phyloP scores from a whole-genome alignment of 2,797 vertebrate species.

The Diplodus puntazzo region DNA sequence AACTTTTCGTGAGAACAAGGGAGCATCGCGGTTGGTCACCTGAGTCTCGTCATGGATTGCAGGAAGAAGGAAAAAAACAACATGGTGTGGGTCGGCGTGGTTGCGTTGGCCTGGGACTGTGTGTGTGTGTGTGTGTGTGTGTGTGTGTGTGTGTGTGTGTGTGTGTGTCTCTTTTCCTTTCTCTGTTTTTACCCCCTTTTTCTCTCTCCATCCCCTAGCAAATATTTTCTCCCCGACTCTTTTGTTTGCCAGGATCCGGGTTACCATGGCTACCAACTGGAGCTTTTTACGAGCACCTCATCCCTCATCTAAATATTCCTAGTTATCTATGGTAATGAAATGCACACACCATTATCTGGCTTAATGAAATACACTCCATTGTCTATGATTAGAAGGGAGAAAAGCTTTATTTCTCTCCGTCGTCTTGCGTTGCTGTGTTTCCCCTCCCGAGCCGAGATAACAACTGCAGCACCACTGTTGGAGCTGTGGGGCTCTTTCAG shows the following conservation, averaged over 20 bases:
- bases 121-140: conserved; percentile 4
- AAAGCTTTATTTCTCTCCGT: conserved; percentile 59
- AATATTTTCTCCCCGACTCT: conserved; percentile 72
- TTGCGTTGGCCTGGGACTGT: conserved; percentile 40
- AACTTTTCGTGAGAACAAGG: conserved; percentile 65
- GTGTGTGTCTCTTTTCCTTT: conserved; percentile 13
- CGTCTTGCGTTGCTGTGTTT: conserved; percentile 42
- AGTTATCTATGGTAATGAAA: conserved; percentile 86
- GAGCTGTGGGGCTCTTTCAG: conserved; percentile 49
- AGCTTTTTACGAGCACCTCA: conserved; percentile 80
- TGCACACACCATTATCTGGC: conserved; percentile 84
- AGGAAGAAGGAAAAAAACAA: conserved; percentile 33
- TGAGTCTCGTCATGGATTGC: conserved; percentile 50
- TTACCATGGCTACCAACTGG: conserved; percentile 80
- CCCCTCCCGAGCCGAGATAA: conserved; percentile 39
- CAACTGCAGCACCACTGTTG: conserved; percentile 24
- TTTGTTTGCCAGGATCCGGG: conserved; percentile 82
- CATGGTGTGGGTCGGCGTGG: conserved; percentile 31
- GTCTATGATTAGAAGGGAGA: conserved; percentile 76
- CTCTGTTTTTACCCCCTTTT: conserved; percentile 30
- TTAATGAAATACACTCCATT: conserved; percentile 82
- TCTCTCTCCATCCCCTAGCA: conserved; percentile 62
- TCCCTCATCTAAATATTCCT: conserved; percentile 84
- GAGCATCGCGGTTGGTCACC: conserved; percentile 57
- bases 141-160: too few relatives aligned